Percentiles rank a stretch among this genome's conserved stretches.
These are phyloP conservation scores for Lasiurus borealis DNA, from an alignment of 2,113 vertebrate genomes.

Conservation along the genomic window DNA sequence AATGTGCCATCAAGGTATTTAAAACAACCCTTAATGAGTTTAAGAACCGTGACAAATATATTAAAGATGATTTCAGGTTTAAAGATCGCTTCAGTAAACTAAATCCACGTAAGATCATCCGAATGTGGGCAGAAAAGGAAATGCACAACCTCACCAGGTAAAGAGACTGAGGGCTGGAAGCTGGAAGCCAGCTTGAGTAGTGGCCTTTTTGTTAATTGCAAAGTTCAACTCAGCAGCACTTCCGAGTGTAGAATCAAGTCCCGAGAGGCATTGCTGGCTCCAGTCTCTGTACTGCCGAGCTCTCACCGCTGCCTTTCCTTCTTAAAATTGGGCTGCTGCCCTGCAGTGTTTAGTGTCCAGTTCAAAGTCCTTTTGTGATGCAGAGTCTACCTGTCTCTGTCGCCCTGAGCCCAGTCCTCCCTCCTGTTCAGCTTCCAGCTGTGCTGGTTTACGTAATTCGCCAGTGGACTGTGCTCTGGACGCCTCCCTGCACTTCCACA, in stretches of 20 bases:
- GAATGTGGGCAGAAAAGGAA: conserved; percentile 99
- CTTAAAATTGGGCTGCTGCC: background rate
- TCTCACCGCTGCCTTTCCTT: background rate
- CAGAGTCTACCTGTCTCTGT: background rate
- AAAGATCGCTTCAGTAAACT: conserved; percentile 98
- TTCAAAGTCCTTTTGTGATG: background rate
- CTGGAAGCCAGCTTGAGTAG: conserved; percentile 2
- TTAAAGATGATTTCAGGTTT: conserved; percentile 99
- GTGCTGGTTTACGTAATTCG: background rate
- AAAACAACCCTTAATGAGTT: conserved; percentile 99
- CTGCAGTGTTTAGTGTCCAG: background rate
- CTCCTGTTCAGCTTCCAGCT: background rate
- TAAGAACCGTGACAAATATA: conserved; percentile 98
- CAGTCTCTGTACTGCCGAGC: background rate
- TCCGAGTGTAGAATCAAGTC: conserved; percentile 1
- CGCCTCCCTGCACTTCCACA: background rate
- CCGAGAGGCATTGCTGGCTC: background rate
- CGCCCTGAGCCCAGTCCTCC: background rate
- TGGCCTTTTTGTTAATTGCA: background rate
- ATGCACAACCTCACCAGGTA: conserved; percentile 98
- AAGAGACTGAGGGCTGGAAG: conserved; percentile 54
- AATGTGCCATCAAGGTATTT: conserved; percentile 98
- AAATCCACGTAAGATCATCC: conserved; percentile 97
- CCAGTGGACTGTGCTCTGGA: background rate
- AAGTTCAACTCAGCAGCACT: background rate